Conservation (phyloP, 2,113 vertebrate genomes). For the Hoplias malabaricus region DNA sequence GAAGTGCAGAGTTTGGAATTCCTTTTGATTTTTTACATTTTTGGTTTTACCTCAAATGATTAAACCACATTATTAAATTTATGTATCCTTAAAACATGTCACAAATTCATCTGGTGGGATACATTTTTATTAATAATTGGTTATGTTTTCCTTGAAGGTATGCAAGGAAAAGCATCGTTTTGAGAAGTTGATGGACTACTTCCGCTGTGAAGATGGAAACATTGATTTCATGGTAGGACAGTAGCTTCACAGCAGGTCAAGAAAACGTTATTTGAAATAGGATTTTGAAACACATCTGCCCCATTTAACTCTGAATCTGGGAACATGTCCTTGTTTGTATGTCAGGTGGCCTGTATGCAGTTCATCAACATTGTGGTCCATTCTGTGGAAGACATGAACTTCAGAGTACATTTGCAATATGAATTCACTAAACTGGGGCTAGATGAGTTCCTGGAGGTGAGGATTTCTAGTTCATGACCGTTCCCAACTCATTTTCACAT, state of each 20-base stretch:
- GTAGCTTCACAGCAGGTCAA: neutral
- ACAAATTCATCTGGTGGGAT: neutral
- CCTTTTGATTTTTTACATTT: neutral
- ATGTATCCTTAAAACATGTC: neutral
- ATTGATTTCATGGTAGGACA: slow-evolving; percentile 93
- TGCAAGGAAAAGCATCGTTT: slow-evolving; percentile 96
- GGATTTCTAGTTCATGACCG: neutral
- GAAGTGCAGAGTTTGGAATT: neutral
- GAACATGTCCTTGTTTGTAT: neutral
- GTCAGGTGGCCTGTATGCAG: slow-evolving; percentile 97
- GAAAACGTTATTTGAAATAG: no score
- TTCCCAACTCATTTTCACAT: neutral
- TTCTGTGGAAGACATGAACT: slow-evolving; percentile 99
- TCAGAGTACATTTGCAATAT: slow-evolving; percentile 93
- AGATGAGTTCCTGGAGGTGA: slow-evolving; percentile 92
- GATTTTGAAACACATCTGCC: neutral
- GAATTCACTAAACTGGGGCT: slow-evolving; percentile 96
- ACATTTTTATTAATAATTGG: neutral
- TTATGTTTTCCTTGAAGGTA: slow-evolving; percentile 72
- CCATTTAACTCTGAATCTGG: slow-evolving; percentile 4
- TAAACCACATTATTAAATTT: neutral
- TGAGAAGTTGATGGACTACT: slow-evolving; percentile 96
- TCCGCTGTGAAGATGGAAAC: slow-evolving; percentile 93
- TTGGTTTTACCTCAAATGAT: no score
- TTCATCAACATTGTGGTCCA: slow-evolving; percentile 99